These are phyloP conservation scores for Emberiza fucata DNA, from an alignment of 2,113 vertebrate genomes.

Conservation along the genomic window DNA sequence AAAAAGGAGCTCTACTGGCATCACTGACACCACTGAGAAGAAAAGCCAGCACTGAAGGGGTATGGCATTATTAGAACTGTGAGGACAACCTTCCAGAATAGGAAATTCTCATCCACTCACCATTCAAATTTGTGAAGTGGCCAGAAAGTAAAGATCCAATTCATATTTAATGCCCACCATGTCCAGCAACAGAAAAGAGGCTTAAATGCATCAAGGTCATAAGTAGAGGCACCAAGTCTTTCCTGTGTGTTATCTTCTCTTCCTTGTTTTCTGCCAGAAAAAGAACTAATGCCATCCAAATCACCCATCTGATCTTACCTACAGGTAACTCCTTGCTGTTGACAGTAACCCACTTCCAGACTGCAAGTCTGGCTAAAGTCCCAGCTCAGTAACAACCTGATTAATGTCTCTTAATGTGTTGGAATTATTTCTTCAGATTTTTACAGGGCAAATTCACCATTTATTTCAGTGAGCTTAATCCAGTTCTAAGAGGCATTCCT, in stretches of 20 bases:
- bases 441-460: background rate
- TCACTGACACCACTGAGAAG: background rate
- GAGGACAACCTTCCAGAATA: background rate
- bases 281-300: background rate
- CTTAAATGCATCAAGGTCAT: background rate
- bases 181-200: background rate
- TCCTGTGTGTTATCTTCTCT: background rate
- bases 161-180: background rate
- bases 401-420: background rate
- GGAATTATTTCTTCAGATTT: background rate
- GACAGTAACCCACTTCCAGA: background rate
- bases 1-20: background rate
- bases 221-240: background rate
- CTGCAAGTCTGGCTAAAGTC: background rate
- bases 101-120: background rate
- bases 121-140: background rate
- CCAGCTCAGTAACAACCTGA: background rate
- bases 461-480: background rate
- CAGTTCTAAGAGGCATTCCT: background rate
- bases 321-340: background rate
- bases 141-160: background rate
- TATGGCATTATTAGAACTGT: background rate
- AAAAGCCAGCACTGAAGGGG: background rate
- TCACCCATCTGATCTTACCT: background rate
- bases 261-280: background rate